Percentiles rank a stretch among this genome's conserved stretches.
Conservation (phyloP, 2,797 vertebrate genomes). For the Ara ararauna region DNA sequence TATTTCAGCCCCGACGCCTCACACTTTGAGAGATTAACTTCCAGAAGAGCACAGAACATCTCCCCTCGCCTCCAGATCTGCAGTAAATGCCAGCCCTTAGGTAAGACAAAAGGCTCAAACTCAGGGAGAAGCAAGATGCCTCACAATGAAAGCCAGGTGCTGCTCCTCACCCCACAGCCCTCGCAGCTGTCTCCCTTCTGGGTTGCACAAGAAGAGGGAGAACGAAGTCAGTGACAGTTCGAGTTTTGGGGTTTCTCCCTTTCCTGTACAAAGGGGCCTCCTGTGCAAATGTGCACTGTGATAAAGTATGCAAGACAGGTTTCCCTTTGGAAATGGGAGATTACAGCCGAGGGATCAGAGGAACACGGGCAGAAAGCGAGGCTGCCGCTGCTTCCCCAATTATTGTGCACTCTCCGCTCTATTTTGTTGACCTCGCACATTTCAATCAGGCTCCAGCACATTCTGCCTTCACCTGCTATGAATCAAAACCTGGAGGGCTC, state of each 20-base stretch:
- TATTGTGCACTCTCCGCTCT: conserved; percentile 70
- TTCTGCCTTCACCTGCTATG: conserved; percentile 76
- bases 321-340: conserved; percentile 70
- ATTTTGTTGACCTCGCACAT: conserved; percentile 80
- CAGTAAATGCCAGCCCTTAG: not conserved
- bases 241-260: not conserved
- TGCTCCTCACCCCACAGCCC: not conserved
- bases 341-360: conserved; percentile 64
- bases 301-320: conserved; percentile 68
- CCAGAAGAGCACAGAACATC: not conserved
- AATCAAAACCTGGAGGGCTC: conserved; percentile 78
- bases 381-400: conserved; percentile 72
- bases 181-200: not conserved
- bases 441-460: conserved; percentile 75
- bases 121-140: not conserved
- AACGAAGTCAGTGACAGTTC: not conserved
- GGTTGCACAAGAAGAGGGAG: not conserved
- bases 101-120: not conserved
- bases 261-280: not conserved
- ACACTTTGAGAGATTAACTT: not conserved
- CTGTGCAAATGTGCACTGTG: not conserved
- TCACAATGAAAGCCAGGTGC: not conserved
- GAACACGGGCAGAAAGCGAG: conserved; percentile 49
- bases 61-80: not conserved
- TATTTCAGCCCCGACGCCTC: not conserved